Conservation (phyloP, 1,140 invertebrate genomes). For the Lepidurus packardi region DNA sequence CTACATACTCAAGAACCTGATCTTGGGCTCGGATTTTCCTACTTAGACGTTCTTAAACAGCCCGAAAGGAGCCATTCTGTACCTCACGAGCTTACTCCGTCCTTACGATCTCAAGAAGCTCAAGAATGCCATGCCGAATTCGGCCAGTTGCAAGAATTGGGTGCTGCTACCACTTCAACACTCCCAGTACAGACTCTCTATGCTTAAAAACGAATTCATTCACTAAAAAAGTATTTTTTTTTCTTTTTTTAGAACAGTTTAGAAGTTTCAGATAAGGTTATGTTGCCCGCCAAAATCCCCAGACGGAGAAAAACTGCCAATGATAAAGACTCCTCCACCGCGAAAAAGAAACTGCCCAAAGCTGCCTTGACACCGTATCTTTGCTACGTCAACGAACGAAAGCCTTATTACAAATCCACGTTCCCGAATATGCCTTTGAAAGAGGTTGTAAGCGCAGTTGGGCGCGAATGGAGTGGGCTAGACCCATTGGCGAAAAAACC, state of each 20-base stretch:
- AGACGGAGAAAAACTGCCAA: neutral
- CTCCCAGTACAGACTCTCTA: neutral
- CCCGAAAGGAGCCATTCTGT: neutral
- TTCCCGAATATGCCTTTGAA: slow-evolving; percentile 1
- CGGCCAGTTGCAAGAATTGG: neutral
- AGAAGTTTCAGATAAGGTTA: neutral
- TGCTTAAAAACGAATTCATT: too few species aligned
- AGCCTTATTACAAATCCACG: neutral
- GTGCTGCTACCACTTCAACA: neutral
- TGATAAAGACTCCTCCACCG: neutral
- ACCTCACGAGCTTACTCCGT: neutral
- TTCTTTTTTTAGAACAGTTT: neutral
- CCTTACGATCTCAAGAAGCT: neutral
- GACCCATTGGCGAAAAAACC: neutral
- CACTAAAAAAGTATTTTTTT: neutral
- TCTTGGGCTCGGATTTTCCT: neutral
- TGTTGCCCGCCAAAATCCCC: neutral
- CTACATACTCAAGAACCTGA: neutral
- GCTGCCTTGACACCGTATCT: slow-evolving; percentile 2
- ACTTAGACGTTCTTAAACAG: neutral
- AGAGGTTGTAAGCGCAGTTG: slow-evolving; percentile 1
- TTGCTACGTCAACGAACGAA: neutral
- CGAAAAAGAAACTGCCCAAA: neutral
- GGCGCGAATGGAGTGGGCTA: neutral
- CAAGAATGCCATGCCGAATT: neutral